Evolutionary conservation across 2,113 vertebrate genomes (phyloP), one percentile per base, ranked within the genome.

Genomic region (Megalops atlanticus): DNA sequence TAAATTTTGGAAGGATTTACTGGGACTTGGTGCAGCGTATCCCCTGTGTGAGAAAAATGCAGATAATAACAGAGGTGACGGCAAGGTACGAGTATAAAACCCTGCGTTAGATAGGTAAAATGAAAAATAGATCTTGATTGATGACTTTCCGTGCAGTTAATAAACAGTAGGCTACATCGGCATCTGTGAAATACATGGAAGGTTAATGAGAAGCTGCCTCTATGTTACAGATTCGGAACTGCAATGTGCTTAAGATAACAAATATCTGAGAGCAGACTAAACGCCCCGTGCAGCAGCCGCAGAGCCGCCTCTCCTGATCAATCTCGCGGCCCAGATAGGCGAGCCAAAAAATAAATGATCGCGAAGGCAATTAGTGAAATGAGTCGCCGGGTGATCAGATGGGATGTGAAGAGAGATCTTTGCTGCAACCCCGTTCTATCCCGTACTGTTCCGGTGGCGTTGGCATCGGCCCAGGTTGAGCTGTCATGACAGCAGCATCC

Each of bases 301-400:
- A 31, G 58, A n/a, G 0, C n/a, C 8, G n/a, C 31, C 8, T 64
- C 58, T 2, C 15, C 18, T 15, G n/a, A 31, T 64, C n/a, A 64
- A 31, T 64, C n/a, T 11, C 8, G 58, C 52, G 15, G 52, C n/a
- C 58, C 24, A 64, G 31, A 31, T 64, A n/a, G 1, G 24, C 58
- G 11, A 7, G 58, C 24, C 58, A 27, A 10, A 64, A 24, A 71
- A 71, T 36, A 38, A 35, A 36, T 8, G 69, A 71, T 38, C 4
- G 69, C 33, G 36, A 38, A 71, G 69, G 35, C 69, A 71, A 71
- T 71, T 71, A 71, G 69, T 27, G 36, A 38, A 71, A 71, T 71
- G 69, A 36, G 69, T 38, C 12, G 16, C 69, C 36, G 69, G 16
- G 16, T 71, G 69, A 71, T 71, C 35, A 38, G 35, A 71, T 18